phyloP scores from a whole-genome alignment of 2,113 vertebrate species.

The Bubo bubo region DNA sequence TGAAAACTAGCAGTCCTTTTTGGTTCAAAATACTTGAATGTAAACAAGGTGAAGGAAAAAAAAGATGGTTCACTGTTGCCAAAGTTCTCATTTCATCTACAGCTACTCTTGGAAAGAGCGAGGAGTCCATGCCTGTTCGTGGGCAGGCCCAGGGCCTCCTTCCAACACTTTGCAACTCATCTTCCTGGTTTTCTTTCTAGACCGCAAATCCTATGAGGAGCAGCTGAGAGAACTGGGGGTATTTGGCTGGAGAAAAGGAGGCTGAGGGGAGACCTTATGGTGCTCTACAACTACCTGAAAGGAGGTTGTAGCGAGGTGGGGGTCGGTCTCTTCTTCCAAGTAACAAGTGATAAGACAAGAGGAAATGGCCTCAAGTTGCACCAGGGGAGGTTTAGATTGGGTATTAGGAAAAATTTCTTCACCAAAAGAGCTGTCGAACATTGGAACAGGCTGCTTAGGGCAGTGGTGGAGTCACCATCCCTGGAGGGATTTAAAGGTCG shows the following conservation, averaged over 20 bases:
- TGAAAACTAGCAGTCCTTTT: not conserved
- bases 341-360: not conserved
- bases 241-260: not conserved
- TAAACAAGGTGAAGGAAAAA: too few species aligned
- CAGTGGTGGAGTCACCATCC: not conserved
- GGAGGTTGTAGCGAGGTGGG: rapidly evolving
- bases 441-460: not conserved
- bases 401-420: not conserved
- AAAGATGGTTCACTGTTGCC: not conserved
- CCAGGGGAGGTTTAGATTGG: not conserved
- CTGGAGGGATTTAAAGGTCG: not conserved
- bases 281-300: not conserved
- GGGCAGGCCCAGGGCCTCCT: not conserved
- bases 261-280: not conserved
- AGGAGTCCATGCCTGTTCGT: not conserved
- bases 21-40: not conserved
- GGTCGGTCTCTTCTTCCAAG: not conserved
- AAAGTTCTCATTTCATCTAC: not conserved
- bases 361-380: not conserved
- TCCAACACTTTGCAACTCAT: too few species aligned
- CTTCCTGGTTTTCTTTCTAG: not conserved
- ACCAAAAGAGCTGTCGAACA: not conserved
- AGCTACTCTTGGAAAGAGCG: not conserved
- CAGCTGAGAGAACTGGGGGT: not conserved
- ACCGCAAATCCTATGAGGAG: not conserved